Evolutionary conservation across 92 coral and sea anemone species (phyloP), one percentile per base, ranked within the genome.

Genomic region (Actinostola sp.): DNA sequence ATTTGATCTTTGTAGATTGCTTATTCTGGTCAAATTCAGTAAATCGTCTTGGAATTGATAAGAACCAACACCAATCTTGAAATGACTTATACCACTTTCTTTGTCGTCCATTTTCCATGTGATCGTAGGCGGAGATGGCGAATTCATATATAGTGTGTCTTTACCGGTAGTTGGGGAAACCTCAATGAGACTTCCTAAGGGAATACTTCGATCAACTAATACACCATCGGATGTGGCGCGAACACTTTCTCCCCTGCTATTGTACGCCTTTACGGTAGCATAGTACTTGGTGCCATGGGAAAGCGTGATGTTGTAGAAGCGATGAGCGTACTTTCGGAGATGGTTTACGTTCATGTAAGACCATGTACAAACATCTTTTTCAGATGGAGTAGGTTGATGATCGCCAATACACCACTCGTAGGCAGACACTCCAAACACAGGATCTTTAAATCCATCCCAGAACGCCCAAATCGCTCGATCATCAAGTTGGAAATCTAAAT

Each of bases 361-460:
- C 87, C 92, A 74, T 41, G 72, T 75, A 43, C 97, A 94, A 56
- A 66, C 11, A 42, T 68, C 58, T 0, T 48, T 17, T 29, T 50
- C 74, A 0, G 89, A 83, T n/a, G 71, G 56, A 14, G 60, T 45
- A 1, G 76, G 79, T 8, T 74, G 85, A 36, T 70, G 80, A 64
- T 78, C 88, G 33, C 87, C 83, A 55, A 87, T 84, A 38, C 98
- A 94, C 98, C 98, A 94, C 39, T 92, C 94, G 44, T 94, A 94
- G 3, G 72, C 49, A 26, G 75, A 63, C 52, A 94, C 61, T 6
- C 91, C 95, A 54, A 67, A 82, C 35, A 88, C 91, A n/a, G 98
- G 98, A 75, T 94, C 98, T 48, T 91, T 63, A 43, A 91, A 94
- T 26, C 97, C 97, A 38, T 77, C 76, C 98, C 98, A 94, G 75